phyloP scores from a whole-genome alignment of 2,888 invertebrate genomes.

The Xestobium rufovillosum region DNA sequence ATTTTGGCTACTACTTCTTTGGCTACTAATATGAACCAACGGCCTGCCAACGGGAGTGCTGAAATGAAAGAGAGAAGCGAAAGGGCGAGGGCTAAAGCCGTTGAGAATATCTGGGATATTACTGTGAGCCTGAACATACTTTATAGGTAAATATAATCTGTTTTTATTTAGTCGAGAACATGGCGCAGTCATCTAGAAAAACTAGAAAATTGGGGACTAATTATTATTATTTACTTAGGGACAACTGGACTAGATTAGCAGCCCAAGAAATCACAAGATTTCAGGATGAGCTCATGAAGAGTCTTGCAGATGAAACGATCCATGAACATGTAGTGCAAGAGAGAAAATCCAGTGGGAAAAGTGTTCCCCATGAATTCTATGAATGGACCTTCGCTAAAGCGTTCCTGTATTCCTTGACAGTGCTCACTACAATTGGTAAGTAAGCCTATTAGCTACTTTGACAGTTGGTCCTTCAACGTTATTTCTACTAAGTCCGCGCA shows the following conservation, averaged over 20 bases:
- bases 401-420: slow-evolving; percentile 90
- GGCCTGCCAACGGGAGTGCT: slow-evolving; percentile 37
- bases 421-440: slow-evolving; percentile 87
- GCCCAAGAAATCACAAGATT: slow-evolving; percentile 65
- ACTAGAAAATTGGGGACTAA: no score
- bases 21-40: slow-evolving; percentile 33
- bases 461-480: no score
- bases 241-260: slow-evolving; percentile 82
- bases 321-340: slow-evolving; percentile 36
- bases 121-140: slow-evolving; percentile 82
- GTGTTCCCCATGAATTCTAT: slow-evolving; percentile 43
- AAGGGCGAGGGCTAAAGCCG: slow-evolving; percentile 60
- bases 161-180: no score
- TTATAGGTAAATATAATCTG: slow-evolving; percentile 48
- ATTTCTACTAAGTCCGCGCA: no score
- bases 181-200: not conserved
- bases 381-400: slow-evolving; percentile 87
- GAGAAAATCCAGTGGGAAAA: slow-evolving; percentile 43
- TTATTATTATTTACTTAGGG: no score
- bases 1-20: slow-evolving; percentile 50
- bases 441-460: slow-evolving; percentile 21
- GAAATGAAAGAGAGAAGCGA: slow-evolving; percentile 44
- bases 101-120: slow-evolving; percentile 87
- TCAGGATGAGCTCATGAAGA: slow-evolving; percentile 74
- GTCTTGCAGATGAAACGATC: slow-evolving; percentile 67